Evolutionary conservation across 92 coral and sea anemone genomes (phyloP).

Genomic region (Bergia puertoricense): DNA sequence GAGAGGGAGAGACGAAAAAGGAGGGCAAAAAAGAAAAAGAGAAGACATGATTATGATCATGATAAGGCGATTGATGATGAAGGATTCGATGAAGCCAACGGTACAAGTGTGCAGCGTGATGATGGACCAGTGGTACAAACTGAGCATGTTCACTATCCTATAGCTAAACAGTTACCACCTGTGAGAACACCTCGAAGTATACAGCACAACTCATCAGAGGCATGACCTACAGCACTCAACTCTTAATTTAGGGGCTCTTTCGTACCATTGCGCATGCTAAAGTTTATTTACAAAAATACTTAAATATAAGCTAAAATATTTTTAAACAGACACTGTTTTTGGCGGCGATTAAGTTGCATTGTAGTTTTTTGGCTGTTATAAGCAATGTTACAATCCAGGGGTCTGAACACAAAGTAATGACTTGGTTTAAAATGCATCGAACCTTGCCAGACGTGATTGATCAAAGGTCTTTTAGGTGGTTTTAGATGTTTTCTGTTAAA

Average conservation of each 20-base stretch:
- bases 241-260: too few species aligned
- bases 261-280: neutral
- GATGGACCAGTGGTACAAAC: neutral
- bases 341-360: too few species aligned
- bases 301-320: too few species aligned
- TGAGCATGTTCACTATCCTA: neutral
- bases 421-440: too few species aligned
- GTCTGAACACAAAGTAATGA: too few species aligned
- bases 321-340: too few species aligned
- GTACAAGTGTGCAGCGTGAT: neutral
- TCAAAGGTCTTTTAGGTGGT: too few species aligned
- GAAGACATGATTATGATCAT: neutral
- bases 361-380: too few species aligned
- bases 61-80: neutral
- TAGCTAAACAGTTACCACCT: conserved; percentile 23
- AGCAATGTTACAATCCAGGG: too few species aligned
- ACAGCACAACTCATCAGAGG: neutral
- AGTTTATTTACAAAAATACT: too few species aligned
- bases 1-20: conserved; percentile 1
- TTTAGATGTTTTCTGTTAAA: too few species aligned
- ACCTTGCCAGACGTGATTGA: too few species aligned
- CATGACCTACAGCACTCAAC: neutral
- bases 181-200: neutral
- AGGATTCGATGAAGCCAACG: conserved; percentile 32
- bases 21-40: conserved; percentile 22